Conservation (phyloP, 64 coral and sea anemone genomes). For the Dendrophyllia cribrosa region DNA sequence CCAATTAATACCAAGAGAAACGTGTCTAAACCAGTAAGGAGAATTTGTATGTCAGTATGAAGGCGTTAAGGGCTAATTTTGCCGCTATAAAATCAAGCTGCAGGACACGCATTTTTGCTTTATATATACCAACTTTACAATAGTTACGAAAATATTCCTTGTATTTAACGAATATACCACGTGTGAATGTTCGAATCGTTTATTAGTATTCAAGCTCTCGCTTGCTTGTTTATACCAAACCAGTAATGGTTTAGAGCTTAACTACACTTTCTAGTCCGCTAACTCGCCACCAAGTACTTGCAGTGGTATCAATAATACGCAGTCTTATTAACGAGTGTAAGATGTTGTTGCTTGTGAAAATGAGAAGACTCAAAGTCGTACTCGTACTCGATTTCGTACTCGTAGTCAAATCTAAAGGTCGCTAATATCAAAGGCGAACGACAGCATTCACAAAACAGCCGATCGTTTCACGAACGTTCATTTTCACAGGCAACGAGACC, state of each 20-base stretch:
- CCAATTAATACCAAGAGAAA: too few species aligned
- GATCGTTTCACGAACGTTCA: too few species aligned
- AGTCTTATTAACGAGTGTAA: background rate
- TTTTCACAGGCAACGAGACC: background rate
- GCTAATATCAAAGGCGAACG: too few species aligned
- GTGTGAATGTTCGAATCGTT: background rate
- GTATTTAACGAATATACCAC: background rate
- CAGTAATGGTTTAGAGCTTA: too few species aligned
- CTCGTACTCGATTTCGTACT: too few species aligned
- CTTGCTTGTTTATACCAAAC: background rate
- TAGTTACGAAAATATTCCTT: background rate
- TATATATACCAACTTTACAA: background rate
- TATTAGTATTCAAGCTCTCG: background rate
- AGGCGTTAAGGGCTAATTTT: too few species aligned
- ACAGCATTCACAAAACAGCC: too few species aligned
- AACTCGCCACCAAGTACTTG: background rate
- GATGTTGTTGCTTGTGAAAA: background rate
- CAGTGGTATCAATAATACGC: background rate
- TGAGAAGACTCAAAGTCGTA: too few species aligned
- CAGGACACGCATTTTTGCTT: background rate
- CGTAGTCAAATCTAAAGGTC: too few species aligned
- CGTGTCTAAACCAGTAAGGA: too few species aligned
- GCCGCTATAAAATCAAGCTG: background rate
- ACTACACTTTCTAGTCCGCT: too few species aligned
- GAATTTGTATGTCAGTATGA: too few species aligned